phyloP scores from a whole-genome alignment of 2,797 vertebrate species.

The Morelia viridis region DNA sequence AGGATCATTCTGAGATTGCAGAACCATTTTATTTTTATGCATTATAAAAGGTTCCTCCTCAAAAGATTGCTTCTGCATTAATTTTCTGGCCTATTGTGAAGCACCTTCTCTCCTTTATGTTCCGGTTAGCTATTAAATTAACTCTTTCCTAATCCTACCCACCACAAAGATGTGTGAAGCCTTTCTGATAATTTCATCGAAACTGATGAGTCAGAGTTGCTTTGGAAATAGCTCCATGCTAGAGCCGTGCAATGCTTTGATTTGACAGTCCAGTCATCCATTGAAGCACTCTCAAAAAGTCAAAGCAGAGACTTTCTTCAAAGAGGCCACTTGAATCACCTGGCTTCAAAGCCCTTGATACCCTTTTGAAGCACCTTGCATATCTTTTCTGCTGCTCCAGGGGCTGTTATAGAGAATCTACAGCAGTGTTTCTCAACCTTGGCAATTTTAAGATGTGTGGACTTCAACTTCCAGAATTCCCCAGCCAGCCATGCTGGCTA shows the following conservation, averaged over 20 bases:
- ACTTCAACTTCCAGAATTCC: too few species aligned
- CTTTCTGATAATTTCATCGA: background rate
- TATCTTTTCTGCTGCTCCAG: background rate
- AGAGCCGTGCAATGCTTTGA: background rate
- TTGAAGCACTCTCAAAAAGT: background rate
- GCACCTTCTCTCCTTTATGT: background rate
- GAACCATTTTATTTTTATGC: conserved; percentile 40
- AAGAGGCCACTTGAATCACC: background rate
- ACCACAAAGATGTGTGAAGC: background rate
- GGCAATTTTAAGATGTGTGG: too few species aligned
- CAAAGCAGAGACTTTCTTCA: background rate
- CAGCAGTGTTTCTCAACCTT: too few species aligned
- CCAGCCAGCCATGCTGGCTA: too few species aligned
- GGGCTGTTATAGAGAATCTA: background rate
- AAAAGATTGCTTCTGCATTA: conserved; percentile 14
- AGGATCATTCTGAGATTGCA: conserved; percentile 8
- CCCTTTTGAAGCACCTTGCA: background rate
- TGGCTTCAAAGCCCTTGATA: background rate
- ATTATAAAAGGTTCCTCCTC: conserved; percentile 17
- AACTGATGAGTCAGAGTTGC: background rate
- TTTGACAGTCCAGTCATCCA: background rate
- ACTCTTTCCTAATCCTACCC: background rate
- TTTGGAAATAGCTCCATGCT: background rate
- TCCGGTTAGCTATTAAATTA: background rate
- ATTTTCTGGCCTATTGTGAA: background rate